Conservation (phyloP, 1,140 invertebrate genomes). For the Samia ricini region DNA sequence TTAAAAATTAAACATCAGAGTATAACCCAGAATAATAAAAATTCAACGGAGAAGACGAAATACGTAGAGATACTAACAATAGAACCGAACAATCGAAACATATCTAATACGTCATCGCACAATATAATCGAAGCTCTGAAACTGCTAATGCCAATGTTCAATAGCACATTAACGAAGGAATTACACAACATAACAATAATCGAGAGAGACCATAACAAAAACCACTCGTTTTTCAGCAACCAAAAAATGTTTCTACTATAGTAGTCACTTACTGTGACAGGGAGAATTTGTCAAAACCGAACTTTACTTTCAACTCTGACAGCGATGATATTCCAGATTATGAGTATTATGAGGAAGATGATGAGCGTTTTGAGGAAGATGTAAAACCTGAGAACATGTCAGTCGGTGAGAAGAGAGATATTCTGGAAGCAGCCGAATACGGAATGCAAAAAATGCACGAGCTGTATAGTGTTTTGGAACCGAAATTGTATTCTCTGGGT, state of each 20-base stretch:
- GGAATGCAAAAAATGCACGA: conserved; percentile 83
- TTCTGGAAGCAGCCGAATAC: conserved; percentile 81
- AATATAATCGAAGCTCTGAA: conserved; percentile 66
- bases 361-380: conserved; percentile 21
- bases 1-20: conserved; percentile 19
- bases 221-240: conserved; percentile 55
- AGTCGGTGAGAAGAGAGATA: conserved; percentile 62
- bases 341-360: conserved; percentile 38
- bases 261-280: conserved; percentile 73
- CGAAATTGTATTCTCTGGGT: conserved; percentile 84
- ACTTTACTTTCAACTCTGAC: conserved; percentile 20
- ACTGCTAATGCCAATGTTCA: conserved; percentile 64
- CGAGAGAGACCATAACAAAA: conserved; percentile 58
- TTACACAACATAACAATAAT: conserved; percentile 69
- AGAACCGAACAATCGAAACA: conserved; percentile 56
- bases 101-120: conserved; percentile 41
- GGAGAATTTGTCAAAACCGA: conserved; percentile 53
- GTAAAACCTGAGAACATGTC: conserved; percentile 36
- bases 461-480: conserved; percentile 82
- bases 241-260: conserved; percentile 69
- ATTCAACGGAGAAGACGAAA: conserved; percentile 33
- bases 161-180: conserved; percentile 56
- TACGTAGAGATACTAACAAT: conserved; percentile 64
- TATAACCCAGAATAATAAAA: conserved; percentile 20
- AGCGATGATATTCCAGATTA: conserved; percentile 10